These are phyloP conservation scores for Theodoxus fluviatilis DNA, from an alignment of 2,888 invertebrate genomes.

Conservation along the genomic window DNA sequence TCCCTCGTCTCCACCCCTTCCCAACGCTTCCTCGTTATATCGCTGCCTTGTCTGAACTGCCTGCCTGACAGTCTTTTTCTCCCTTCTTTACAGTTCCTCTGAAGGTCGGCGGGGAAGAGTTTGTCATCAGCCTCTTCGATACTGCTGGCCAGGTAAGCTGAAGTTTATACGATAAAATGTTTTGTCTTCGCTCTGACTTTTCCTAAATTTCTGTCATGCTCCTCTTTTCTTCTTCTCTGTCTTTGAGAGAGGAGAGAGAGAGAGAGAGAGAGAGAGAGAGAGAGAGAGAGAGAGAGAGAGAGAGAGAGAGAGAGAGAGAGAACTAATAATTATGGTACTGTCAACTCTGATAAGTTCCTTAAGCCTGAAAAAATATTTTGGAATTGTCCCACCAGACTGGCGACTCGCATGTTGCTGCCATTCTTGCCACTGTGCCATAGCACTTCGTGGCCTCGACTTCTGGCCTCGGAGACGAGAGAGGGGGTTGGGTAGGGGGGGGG, in stretches of 20 bases:
- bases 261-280: conserved; percentile 17
- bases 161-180: not conserved
- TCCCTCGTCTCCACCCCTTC: too few relatives aligned
- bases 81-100: conserved; percentile 37
- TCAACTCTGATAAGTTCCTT: too few relatives aligned
- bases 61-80: not conserved
- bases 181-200: conserved; percentile 17
- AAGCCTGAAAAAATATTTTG: too few relatives aligned
- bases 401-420: too few relatives aligned
- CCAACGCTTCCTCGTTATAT: too few relatives aligned
- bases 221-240: not conserved
- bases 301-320: too few relatives aligned
- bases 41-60: not conserved
- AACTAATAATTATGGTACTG: too few relatives aligned
- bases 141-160: conserved; percentile 51
- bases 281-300: conserved; percentile 11
- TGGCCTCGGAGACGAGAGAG: too few relatives aligned
- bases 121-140: conserved; percentile 50
- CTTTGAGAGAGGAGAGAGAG: not conserved
- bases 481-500: too few relatives aligned
- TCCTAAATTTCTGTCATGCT: conserved; percentile 20
- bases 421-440: too few relatives aligned
- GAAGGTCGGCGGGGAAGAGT: conserved; percentile 46
- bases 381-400: too few relatives aligned
- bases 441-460: too few relatives aligned